Conservation (phyloP, 2,113 vertebrate genomes). For the Bothrops jararaca region DNA sequence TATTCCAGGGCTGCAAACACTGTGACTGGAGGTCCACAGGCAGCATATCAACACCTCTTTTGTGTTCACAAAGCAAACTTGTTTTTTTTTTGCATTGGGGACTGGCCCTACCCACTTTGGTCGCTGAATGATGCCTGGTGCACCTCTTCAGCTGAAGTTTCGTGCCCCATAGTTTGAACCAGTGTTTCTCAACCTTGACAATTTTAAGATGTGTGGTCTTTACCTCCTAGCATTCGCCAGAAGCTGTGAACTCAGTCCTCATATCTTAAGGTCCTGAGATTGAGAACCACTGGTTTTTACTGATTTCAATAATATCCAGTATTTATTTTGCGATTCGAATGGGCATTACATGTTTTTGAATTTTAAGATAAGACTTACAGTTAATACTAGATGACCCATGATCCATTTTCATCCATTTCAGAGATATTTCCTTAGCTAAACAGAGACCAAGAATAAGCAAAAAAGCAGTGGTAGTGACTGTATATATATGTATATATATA, state of each 20-base stretch:
- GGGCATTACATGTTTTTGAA: background rate
- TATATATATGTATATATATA: too few species aligned
- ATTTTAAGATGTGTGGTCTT: background rate
- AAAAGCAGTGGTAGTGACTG: too few species aligned
- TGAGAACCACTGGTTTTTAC: background rate
- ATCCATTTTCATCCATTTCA: background rate
- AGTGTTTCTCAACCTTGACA: background rate
- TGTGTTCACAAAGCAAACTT: background rate
- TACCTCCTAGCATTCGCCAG: background rate
- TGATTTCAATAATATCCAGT: background rate
- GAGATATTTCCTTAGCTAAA: background rate
- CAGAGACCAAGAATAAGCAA: background rate
- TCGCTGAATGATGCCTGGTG: background rate
- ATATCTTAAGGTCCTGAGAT: background rate
- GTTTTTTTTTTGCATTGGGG: background rate
- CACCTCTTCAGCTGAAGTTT: background rate
- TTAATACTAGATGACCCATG: background rate
- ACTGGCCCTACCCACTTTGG: background rate
- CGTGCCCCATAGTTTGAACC: background rate
- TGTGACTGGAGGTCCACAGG: background rate
- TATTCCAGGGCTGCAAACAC: background rate
- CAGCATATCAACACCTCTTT: background rate
- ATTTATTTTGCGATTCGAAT: background rate
- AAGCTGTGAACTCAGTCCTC: background rate
- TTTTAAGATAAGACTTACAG: background rate